Base-by-base conservation (phyloP, 2,113 vertebrate species). In the Varanus salvator region DNA sequence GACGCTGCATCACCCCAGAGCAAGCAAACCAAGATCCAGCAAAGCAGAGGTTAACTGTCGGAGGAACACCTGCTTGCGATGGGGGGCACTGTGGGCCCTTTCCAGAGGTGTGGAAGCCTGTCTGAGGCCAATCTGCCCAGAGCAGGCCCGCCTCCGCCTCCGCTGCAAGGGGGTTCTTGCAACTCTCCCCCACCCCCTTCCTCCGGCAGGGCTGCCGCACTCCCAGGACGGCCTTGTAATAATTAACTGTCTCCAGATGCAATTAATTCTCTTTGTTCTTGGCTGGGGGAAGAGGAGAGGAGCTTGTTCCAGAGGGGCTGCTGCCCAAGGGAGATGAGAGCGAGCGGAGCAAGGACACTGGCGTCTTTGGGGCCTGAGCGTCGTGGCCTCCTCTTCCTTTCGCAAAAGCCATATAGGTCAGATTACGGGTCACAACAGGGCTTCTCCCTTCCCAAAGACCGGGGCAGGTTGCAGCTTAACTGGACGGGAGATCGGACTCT, bases 221-320 rank as follows among this genome's bases (percentile, higher is more conserved):
- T 76, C 80, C 27, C n/a, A 44, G 60, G 76, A 80, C 17, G 34
- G 76, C 34, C 68, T 50, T n/a, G 34, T n/a, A 48, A 74, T 81
- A 60, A 86, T 80, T 81, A 90, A 90, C 50, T n/a, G 3, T 81
- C 84, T 90, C 89, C 89, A 90, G 84, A 90, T 86, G 89, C n/a
- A 89, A 84, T 89, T 84, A 84, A 89, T 68, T 25, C 27, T 48
- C 76, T 89, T 89, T 84, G 81, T 84, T 80, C 84, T 86, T 64
- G 25, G 84, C 52, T 48, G 25, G 66, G 31, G 76, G 76, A 27
- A 54, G 44, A 19, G 77, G 15, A 50, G 64, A 23, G 60, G 52
- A 4, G n/a, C 29, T 25, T 4, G 80, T n/a, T 69, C 38, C 72
- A 60, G 15, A 21, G 3, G 52, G 14, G 72, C 57, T 29, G 48